Evolutionary conservation across 1,140 invertebrate genomes (phyloP), one percentile per base, ranked within the genome.

Genomic region (Choristoneura fumiferana): DNA sequence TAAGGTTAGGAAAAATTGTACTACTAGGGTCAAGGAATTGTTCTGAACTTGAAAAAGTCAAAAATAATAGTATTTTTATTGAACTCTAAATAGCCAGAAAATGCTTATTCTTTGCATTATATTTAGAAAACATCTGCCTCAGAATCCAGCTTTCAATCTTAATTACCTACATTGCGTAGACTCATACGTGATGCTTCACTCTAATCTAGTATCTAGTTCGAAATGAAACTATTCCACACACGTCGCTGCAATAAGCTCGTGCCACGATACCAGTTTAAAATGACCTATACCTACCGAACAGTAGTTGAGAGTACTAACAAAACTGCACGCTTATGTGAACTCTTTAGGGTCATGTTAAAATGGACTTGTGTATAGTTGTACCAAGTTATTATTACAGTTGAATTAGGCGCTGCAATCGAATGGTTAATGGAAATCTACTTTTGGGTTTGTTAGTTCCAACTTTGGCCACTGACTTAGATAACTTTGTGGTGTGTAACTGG

Each of bases 211-310:
- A 49, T 49, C 43, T 49, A 33, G 43, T 49, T 49, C 10, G 5
- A 39, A 39, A 5, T 37, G 35, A 22, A 49, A 49, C 43, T 49
- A 49, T 49, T 29, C 43, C 22, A 29, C 4, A 17, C 43, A 49
- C 43, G 43, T 49, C 5, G 10, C 10, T 12, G 18, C 10, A 2
- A 49, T 49, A 56, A 39, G 67, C 67, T 63, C 58, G 63, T 67
- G 60, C 63, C 49, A 55, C 9, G 8, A 13, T 12, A 38, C 58
- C 62, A 60, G 29, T 10, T 38, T 58, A 33, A 10, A 15, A 34
- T 15, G 58, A 60, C 57, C 60, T 12, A 49, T 22, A 12, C 9
- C 10, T 22, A 49, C 43, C 1, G 29, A 49, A 49, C 43, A 18
- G 43, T 29, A 49, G 43, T 18, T 22, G 18, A 49, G 43, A 49